phyloP scores from a whole-genome alignment of 92 coral and sea anemone species.

The Micromussa lordhowensis region DNA sequence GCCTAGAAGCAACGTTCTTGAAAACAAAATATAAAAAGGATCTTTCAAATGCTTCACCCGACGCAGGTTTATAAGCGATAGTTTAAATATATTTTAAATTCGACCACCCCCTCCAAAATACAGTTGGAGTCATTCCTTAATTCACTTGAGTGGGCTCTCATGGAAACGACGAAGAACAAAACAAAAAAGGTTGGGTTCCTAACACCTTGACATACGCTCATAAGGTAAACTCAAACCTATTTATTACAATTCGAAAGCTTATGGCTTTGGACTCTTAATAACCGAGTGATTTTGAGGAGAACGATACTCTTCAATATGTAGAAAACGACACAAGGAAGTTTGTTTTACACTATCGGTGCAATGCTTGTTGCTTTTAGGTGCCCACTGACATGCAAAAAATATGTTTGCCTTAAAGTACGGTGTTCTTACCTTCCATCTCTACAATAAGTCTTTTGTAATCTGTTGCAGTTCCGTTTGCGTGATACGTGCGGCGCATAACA shows the following conservation, averaged over 20 bases:
- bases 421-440: constrained; percentile 29
- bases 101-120: too few relatives aligned
- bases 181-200: constrained; percentile 10
- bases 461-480: constrained; percentile 22
- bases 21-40: too few relatives aligned
- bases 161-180: constrained; percentile 10
- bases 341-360: neutral
- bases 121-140: too few relatives aligned
- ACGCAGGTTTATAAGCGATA: too few relatives aligned
- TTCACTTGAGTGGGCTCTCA: too few relatives aligned
- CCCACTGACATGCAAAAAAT: neutral
- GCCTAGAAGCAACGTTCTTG: too few relatives aligned
- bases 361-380: neutral
- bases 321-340: constrained; percentile 8
- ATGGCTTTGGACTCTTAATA: neutral
- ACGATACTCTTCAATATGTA: neutral
- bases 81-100: too few relatives aligned
- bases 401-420: constrained; percentile 8
- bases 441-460: constrained; percentile 33
- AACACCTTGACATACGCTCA: neutral
- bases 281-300: constrained; percentile 9
- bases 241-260: too few relatives aligned
- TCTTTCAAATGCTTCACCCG: too few relatives aligned
- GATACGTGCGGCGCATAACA: constrained; percentile 17
- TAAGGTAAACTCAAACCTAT: neutral